phyloP scores from a whole-genome alignment of 2,113 vertebrate species.

The Halcyon malimbica region DNA sequence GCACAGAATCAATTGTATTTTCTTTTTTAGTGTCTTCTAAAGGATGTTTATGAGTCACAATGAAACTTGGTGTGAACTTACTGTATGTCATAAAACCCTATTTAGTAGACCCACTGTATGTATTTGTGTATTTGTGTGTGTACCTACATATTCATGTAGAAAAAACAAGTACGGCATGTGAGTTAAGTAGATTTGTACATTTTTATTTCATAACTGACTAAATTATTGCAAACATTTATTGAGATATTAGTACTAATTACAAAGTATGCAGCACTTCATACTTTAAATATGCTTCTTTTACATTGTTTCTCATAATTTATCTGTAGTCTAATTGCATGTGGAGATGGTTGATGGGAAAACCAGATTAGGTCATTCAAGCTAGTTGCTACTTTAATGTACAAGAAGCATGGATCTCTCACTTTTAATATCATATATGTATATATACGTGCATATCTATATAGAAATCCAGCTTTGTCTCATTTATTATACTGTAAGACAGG shows the following conservation, averaged over 20 bases:
- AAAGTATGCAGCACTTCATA: background rate
- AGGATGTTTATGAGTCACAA: background rate
- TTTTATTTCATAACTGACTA: background rate
- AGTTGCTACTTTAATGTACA: background rate
- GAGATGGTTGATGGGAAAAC: background rate
- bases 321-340: background rate
- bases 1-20: background rate
- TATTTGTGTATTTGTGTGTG: background rate
- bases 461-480: background rate
- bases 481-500: background rate
- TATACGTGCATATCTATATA: background rate
- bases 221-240: background rate
- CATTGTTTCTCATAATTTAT: background rate
- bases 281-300: background rate
- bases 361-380: background rate
- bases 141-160: background rate
- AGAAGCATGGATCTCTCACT: background rate
- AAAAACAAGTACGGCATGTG: background rate
- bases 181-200: background rate
- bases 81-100: background rate
- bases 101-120: background rate
- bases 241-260: background rate
- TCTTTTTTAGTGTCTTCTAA: background rate
- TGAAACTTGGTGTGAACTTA: background rate
- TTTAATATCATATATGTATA: background rate